Conservation (phyloP, 2,797 vertebrate genomes). For the Melanotaenia maccullochi region DNA sequence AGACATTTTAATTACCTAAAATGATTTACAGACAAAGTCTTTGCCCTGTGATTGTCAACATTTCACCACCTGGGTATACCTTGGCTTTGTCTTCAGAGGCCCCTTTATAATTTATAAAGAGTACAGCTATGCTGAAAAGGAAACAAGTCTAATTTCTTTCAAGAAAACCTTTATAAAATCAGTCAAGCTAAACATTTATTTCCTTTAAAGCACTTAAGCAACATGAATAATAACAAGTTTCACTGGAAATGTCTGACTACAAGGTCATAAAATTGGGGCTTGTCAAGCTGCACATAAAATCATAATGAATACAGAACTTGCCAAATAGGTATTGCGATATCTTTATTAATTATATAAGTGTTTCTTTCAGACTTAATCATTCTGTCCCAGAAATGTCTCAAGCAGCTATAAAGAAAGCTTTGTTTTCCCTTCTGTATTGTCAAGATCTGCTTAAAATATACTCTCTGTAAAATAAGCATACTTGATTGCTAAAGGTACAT, state of each 20-base stretch:
- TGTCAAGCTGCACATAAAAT: slow-evolving; percentile 71
- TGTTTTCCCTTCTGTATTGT: slow-evolving; percentile 16
- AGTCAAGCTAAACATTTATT: slow-evolving; percentile 52
- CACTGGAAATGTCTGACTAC: slow-evolving; percentile 57
- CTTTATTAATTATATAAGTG: slow-evolving; percentile 77
- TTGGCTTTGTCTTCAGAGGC: slow-evolving; percentile 43
- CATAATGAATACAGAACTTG: slow-evolving; percentile 57
- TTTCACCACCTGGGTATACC: slow-evolving; percentile 2
- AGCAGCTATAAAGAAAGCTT: slow-evolving; percentile 11
- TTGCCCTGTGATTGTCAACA: background rate
- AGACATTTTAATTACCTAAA: slow-evolving; percentile 40
- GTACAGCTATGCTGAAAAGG: slow-evolving; percentile 12
- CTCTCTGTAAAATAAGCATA: background rate
- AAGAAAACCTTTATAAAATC: slow-evolving; percentile 34
- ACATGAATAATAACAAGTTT: slow-evolving; percentile 77
- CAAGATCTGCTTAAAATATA: slow-evolving; percentile 22
- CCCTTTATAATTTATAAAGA: slow-evolving; percentile 48
- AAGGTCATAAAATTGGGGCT: slow-evolving; percentile 55
- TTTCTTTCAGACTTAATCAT: slow-evolving; percentile 47
- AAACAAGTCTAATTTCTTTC: slow-evolving; percentile 24
- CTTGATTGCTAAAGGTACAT: slow-evolving; percentile 18
- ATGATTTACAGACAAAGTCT: slow-evolving; percentile 15
- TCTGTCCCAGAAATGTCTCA: slow-evolving; percentile 63
- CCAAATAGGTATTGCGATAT: slow-evolving; percentile 58
- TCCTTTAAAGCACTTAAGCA: slow-evolving; percentile 72